These are phyloP conservation scores for Trichopria drosophilae DNA, from an alignment of 2,888 invertebrate species.

Conservation along the genomic window DNA sequence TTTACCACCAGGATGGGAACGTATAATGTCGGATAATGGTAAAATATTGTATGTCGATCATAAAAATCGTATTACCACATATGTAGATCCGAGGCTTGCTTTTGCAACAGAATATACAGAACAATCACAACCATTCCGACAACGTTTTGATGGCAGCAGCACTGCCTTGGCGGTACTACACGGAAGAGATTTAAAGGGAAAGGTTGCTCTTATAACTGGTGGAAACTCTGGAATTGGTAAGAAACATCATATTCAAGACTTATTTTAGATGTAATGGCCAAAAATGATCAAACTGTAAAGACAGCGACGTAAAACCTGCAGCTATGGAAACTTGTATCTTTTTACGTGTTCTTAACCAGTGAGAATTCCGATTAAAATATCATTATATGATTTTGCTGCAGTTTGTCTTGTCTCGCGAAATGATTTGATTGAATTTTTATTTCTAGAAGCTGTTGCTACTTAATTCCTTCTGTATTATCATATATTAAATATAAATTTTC, in stretches of 20 bases:
- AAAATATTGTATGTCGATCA: conserved; percentile 77
- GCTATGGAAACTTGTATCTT: too few species aligned
- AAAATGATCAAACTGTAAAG: too few species aligned
- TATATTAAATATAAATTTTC: too few species aligned
- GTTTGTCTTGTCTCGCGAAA: too few species aligned
- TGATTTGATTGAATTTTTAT: too few species aligned
- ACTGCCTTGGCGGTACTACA: conserved; percentile 80
- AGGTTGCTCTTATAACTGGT: conserved; percentile 85
- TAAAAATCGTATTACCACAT: conserved; percentile 77
- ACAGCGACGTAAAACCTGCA: too few species aligned
- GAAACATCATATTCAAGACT: conserved; percentile 3
- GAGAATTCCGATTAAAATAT: too few species aligned
- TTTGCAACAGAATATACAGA: conserved; percentile 79
- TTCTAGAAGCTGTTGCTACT: too few species aligned
- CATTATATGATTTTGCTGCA: too few species aligned
- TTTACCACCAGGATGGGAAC: conserved; percentile 88
- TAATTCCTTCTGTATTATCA: too few species aligned
- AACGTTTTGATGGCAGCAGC: conserved; percentile 84
- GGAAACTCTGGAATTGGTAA: conserved; percentile 87
- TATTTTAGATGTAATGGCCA: background rate
- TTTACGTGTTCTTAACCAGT: too few species aligned
- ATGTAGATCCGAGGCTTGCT: conserved; percentile 88
- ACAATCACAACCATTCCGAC: conserved; percentile 74
- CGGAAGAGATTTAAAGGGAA: conserved; percentile 83
- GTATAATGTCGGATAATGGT: conserved; percentile 73